Percentiles rank a stretch among this genome's conserved stretches.
Evolutionary conservation across 2,113 vertebrate genomes (phyloP).

Genomic region (Puma concolor): DNA sequence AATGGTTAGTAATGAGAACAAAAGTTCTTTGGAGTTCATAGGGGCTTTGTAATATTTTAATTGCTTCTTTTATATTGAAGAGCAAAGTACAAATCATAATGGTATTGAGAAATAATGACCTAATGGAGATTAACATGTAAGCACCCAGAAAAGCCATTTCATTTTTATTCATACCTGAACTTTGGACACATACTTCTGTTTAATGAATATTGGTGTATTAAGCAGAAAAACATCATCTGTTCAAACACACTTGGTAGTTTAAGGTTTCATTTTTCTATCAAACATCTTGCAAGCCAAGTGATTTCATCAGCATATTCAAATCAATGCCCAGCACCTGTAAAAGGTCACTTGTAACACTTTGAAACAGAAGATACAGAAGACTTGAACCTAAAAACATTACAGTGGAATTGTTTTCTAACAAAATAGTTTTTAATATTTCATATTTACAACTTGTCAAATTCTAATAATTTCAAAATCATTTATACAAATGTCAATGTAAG

Average conservation of each 20-base stretch:
- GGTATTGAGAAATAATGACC: slow-evolving; percentile 78
- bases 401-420: neutral
- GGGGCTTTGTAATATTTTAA: slow-evolving; percentile 75
- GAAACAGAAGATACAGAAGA: slow-evolving; percentile 75
- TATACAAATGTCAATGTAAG: neutral
- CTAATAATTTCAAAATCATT: slow-evolving; percentile 29
- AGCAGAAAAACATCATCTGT: slow-evolving; percentile 88
- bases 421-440: neutral
- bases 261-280: slow-evolving; percentile 88
- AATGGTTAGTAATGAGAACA: slow-evolving; percentile 78
- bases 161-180: slow-evolving; percentile 91
- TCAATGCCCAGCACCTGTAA: slow-evolving; percentile 67
- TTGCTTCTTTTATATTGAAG: slow-evolving; percentile 68
- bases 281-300: slow-evolving; percentile 84
- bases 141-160: slow-evolving; percentile 82
- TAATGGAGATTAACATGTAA: slow-evolving; percentile 77
- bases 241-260: slow-evolving; percentile 83
- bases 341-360: slow-evolving; percentile 85
- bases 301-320: slow-evolving; percentile 92
- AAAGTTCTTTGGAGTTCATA: slow-evolving; percentile 78
- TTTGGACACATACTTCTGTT: slow-evolving; percentile 81
- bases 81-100: slow-evolving; percentile 83
- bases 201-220: slow-evolving; percentile 86
- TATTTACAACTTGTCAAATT: slow-evolving; percentile 20
- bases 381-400: slow-evolving; percentile 64